Evolutionary conservation across 2,797 vertebrate genomes (phyloP).

Genomic region (Gadopsis marmoratus): DNA sequence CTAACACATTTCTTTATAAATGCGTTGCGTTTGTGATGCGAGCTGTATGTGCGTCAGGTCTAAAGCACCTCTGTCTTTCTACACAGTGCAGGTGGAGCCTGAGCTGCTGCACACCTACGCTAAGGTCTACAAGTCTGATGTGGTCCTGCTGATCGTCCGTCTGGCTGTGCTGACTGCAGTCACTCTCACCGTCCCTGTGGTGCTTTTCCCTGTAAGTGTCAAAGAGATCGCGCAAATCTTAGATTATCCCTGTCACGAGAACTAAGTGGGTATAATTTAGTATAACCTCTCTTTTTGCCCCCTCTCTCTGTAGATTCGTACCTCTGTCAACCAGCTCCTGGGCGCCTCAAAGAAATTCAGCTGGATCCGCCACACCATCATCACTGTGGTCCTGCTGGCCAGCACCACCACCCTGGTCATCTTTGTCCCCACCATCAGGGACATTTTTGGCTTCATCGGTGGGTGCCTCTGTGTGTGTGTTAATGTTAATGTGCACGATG

Average conservation of each 20-base stretch:
- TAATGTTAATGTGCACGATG: neutral
- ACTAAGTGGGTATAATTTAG: rapidly evolving
- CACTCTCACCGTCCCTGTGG: conserved; percentile 95
- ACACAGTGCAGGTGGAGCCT: conserved; percentile 86
- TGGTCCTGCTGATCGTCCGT: conserved; percentile 93
- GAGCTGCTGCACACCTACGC: conserved; percentile 97
- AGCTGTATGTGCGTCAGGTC: neutral
- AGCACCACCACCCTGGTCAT: conserved; percentile 93
- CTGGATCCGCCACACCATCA: conserved; percentile 91
- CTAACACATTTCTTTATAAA: neutral
- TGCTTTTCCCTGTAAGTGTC: conserved; percentile 95
- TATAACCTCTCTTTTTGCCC: conserved; percentile 11
- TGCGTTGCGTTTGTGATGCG: neutral
- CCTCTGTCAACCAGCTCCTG: conserved; percentile 92
- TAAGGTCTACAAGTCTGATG: conserved; percentile 83
- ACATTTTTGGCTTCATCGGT: conserved; percentile 98
- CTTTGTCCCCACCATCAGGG: conserved; percentile 94
- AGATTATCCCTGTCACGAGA: rapidly evolving
- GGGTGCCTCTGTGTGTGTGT: conserved; percentile 37
- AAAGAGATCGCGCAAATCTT: rapidly evolving
- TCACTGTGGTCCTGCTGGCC: conserved; percentile 87
- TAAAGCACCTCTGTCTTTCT: conserved; percentile 5
- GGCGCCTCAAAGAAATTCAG: conserved; percentile 91
- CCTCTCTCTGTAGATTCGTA: conserved; percentile 88
- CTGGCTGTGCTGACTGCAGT: conserved; percentile 95